Conservation (phyloP, 1,140 invertebrate species). For the Microplitis mediator region DNA sequence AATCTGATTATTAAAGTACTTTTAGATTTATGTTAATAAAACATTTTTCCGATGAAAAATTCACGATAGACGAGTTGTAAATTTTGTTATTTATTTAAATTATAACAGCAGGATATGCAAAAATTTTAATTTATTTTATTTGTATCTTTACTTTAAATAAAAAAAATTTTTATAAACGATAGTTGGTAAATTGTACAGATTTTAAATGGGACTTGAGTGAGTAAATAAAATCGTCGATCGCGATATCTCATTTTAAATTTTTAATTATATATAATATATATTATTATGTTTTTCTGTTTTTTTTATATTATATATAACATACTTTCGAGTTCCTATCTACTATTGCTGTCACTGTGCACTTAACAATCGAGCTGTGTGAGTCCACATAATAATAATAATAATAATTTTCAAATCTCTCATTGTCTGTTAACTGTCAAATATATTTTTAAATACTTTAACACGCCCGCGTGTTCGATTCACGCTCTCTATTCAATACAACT, state of each 20-base stretch:
- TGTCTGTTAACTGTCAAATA: too few relatives aligned
- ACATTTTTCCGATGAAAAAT: background rate
- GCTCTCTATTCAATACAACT: too few relatives aligned
- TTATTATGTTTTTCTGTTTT: constrained; percentile 11
- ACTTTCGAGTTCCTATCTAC: constrained; percentile 38
- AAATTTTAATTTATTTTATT: background rate
- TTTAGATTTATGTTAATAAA: background rate
- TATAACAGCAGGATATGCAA: too few relatives aligned
- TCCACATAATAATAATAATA: constrained; percentile 24
- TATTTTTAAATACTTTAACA: background rate
- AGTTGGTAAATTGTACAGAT: background rate
- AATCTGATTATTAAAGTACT: background rate
- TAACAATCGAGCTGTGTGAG: constrained; percentile 34
- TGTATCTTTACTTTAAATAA: background rate
- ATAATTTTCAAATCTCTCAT: constrained; percentile 3
- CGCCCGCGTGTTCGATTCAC: background rate
- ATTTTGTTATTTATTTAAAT: background rate
- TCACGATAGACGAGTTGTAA: background rate
- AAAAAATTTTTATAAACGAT: background rate
- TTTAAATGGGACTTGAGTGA: background rate
- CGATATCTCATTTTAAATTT: constrained; percentile 6
- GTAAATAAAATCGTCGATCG: too few relatives aligned
- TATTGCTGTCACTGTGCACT: constrained; percentile 39
- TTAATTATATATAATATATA: constrained; percentile 14
- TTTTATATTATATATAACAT: constrained; percentile 31